Percentiles rank a stretch among this genome's conserved stretches.
Evolutionary conservation across 2,888 invertebrate species (phyloP).

Genomic region (Blastobasis adustella): DNA sequence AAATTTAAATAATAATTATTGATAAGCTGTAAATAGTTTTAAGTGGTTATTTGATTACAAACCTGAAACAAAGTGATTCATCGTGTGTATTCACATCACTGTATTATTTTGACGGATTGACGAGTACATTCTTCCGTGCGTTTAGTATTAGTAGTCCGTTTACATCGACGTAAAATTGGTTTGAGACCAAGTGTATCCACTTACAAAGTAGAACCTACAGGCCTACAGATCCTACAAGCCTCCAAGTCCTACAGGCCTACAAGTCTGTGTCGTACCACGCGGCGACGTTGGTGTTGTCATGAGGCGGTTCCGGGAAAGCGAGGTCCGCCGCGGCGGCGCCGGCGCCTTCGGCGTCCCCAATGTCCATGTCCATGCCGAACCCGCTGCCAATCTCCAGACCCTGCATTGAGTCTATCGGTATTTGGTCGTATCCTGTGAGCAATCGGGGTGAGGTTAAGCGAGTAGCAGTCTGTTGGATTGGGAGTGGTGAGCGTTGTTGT

Average conservation of each 20-base stretch:
- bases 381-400: constrained; percentile 92
- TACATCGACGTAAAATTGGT: too few relatives aligned
- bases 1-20: background rate
- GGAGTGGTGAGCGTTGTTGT: too few relatives aligned
- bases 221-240: background rate
- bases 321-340: constrained; percentile 88
- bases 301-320: constrained; percentile 87
- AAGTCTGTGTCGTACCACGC: constrained; percentile 99
- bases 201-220: too few relatives aligned
- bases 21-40: background rate
- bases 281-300: constrained; percentile 93
- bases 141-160: too few relatives aligned
- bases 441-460: background rate
- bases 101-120: too few relatives aligned
- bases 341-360: constrained; percentile 88
- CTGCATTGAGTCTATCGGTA: constrained; percentile 98
- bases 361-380: constrained; percentile 94
- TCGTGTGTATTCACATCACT: too few relatives aligned
- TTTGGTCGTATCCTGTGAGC: constrained; percentile 94
- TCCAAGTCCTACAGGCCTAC: constrained; percentile 49
- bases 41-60: too few relatives aligned
- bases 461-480: too few relatives aligned
- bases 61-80: too few relatives aligned
- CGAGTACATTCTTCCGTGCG: too few relatives aligned
- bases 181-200: too few relatives aligned